Conservation (phyloP, 2,888 invertebrate species). For the Hydrotaea diabolus region DNA sequence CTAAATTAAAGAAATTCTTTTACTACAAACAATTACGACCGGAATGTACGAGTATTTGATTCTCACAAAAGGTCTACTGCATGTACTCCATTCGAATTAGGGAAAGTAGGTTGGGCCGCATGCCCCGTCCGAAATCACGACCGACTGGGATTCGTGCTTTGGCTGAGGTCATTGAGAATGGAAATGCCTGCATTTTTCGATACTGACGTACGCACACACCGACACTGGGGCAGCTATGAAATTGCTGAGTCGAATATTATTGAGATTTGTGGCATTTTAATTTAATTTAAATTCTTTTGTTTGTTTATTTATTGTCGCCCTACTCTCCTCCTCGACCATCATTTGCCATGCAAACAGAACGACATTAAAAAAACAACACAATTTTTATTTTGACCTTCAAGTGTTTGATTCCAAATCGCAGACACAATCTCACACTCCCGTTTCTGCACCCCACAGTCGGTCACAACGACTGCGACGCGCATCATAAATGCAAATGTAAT, state of each 20-base stretch:
- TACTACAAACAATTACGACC: not conserved
- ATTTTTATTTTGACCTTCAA: constrained; percentile 22
- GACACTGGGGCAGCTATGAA: not conserved
- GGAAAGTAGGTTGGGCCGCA: not conserved
- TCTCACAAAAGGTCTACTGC: constrained; percentile 6
- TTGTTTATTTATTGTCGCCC: constrained; percentile 30
- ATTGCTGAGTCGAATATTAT: constrained; percentile 38
- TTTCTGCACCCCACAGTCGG: not conserved
- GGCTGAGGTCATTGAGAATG: not conserved
- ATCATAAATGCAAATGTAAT: constrained; percentile 2
- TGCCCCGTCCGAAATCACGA: not conserved
- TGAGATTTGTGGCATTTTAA: constrained; percentile 65
- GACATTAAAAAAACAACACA: too few species aligned
- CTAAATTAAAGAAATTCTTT: not conserved
- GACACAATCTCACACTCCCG: not conserved
- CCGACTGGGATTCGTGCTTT: too few species aligned
- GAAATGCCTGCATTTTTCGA: not conserved
- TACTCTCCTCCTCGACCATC: not conserved
- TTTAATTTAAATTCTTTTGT: constrained; percentile 55
- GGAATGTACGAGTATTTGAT: not conserved
- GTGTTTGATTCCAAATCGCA: constrained; percentile 26
- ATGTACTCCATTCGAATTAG: not conserved
- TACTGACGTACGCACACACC: not conserved
- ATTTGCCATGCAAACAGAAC: not conserved
- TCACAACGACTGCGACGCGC: not conserved